Evolutionary conservation across 1,140 invertebrate genomes (phyloP).

Genomic region (Heliconius congener): DNA sequence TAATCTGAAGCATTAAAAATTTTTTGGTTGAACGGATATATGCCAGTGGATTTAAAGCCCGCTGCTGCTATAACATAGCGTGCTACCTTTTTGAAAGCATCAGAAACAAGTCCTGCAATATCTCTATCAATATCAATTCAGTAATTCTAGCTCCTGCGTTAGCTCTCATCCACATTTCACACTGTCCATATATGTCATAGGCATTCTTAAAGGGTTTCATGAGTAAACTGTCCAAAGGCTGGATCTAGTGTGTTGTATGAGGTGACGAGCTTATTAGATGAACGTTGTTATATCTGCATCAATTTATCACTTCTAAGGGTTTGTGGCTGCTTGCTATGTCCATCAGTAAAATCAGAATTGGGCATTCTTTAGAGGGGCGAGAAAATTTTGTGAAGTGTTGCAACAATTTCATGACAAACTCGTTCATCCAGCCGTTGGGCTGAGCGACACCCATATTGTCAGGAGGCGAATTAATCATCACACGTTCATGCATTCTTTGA

Average conservation of each 20-base stretch:
- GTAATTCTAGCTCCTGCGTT: conserved; percentile 49
- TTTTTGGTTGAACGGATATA: conserved; percentile 49
- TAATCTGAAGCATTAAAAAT: conserved; percentile 52
- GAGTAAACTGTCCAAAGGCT: too few relatives aligned
- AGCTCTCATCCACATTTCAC: conserved; percentile 54
- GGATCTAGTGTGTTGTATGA: too few relatives aligned
- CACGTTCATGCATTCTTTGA: conserved; percentile 53
- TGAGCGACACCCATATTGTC: conserved; percentile 53
- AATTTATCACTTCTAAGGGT: neutral
- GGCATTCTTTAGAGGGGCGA: neutral
- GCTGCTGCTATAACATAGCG: conserved; percentile 49
- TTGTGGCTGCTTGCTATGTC: neutral
- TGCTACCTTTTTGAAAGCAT: conserved; percentile 56
- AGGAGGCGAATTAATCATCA: conserved; percentile 64
- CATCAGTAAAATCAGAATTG: conserved; percentile 23
- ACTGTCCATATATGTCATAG: neutral
- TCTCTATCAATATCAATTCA: conserved; percentile 36
- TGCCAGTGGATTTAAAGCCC: conserved; percentile 59
- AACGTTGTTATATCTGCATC: conserved; percentile 10
- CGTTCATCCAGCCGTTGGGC: conserved; percentile 47
- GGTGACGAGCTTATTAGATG: neutral
- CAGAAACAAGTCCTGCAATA: conserved; percentile 52
- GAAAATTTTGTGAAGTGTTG: conserved; percentile 16
- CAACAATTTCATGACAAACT: conserved; percentile 22
- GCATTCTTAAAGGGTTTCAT: conserved; percentile 46